Evolutionary conservation across 2,113 vertebrate genomes (phyloP).

Genomic region (Gracilinanus agilis): DNA sequence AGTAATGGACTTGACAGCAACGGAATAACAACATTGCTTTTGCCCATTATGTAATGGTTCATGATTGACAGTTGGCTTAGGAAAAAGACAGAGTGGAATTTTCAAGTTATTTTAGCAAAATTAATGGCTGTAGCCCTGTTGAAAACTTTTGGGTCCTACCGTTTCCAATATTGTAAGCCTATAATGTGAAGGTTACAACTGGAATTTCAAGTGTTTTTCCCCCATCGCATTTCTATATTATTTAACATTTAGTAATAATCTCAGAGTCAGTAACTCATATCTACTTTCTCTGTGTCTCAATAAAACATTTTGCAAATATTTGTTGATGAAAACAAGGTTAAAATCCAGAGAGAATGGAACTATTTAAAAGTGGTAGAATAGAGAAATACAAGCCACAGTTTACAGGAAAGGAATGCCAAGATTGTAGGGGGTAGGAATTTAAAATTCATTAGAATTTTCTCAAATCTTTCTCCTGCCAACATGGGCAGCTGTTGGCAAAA

Average conservation of each 20-base stretch:
- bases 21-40: neutral
- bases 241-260: constrained; percentile 42
- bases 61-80: neutral
- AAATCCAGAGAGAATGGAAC: constrained; percentile 44
- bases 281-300: constrained; percentile 29
- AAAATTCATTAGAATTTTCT: constrained; percentile 21
- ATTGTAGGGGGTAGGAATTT: neutral
- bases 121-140: neutral
- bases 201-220: neutral
- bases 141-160: constrained; percentile 4
- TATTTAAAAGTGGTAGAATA: constrained; percentile 49
- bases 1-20: neutral
- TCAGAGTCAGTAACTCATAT: neutral
- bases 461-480: constrained; percentile 26
- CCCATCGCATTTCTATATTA: constrained; percentile 10
- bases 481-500: constrained; percentile 46
- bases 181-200: constrained; percentile 24
- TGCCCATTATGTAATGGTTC: neutral
- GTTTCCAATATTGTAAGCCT: neutral
- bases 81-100: constrained; percentile 21
- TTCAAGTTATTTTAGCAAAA: neutral
- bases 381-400: constrained; percentile 53
- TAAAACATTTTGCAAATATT: constrained; percentile 52
- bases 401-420: constrained; percentile 42
- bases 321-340: constrained; percentile 34